Evolutionary conservation across 2,113 vertebrate genomes (phyloP).

Genomic region (Pelodiscus sinensis): DNA sequence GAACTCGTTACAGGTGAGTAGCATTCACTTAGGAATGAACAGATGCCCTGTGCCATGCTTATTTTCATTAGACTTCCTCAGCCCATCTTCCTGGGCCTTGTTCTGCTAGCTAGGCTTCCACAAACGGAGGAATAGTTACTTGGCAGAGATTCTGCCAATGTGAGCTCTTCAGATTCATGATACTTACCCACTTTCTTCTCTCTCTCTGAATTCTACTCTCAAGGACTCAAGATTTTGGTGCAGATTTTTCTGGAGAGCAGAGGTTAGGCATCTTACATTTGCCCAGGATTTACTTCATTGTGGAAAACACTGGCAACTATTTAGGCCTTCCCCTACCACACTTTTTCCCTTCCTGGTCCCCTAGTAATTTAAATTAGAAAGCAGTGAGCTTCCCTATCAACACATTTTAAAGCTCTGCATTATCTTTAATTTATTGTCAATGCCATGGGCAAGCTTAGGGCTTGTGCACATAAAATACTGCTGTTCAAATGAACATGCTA

Average conservation of each 20-base stretch:
- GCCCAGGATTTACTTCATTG: background rate
- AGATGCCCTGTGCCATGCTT: background rate
- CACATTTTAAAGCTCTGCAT: background rate
- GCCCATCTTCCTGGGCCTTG: background rate
- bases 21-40: background rate
- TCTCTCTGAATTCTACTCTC: background rate
- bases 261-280: background rate
- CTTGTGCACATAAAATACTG: background rate
- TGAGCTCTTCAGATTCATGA: background rate
- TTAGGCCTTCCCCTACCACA: background rate
- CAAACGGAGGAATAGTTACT: background rate
- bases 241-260: no score
- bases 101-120: background rate
- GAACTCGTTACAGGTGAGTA: background rate
- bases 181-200: background rate
- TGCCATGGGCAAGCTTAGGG: no score
- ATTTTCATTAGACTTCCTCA: background rate
- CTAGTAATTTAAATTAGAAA: background rate
- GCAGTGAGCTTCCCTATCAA: no score
- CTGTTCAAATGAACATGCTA: background rate
- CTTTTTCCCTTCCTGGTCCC: background rate
- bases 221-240: fast-evolving
- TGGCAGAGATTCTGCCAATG: background rate
- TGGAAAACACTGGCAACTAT: background rate
- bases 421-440: background rate